Conservation (phyloP, 2,888 invertebrate genomes). For the Drosophila nr. perissopoda region DNA sequence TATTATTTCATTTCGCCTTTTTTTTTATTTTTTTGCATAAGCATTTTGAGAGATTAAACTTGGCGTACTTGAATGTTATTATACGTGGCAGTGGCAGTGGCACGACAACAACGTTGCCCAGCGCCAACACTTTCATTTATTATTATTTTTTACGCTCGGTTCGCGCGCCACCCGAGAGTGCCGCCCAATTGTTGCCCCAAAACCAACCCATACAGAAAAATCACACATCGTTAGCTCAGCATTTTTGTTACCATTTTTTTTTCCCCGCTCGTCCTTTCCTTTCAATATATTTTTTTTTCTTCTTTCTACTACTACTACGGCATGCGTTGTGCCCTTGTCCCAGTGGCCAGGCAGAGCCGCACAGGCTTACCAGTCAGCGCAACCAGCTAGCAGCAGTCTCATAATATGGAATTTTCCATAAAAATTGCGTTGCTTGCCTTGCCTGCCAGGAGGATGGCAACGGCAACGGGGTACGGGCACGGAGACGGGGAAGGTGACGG, state of each 20-base stretch:
- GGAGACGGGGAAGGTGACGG: not conserved
- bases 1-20: conserved; percentile 11
- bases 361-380: conserved; percentile 30
- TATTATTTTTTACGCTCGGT: conserved; percentile 76
- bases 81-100: conserved; percentile 61
- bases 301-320: conserved; percentile 21
- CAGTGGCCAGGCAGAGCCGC: conserved; percentile 35
- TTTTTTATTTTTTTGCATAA: conserved; percentile 73
- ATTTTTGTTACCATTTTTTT: conserved; percentile 50
- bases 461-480: not conserved
- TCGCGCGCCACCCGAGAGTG: conserved; percentile 45
- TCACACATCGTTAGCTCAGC: conserved; percentile 79
- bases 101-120: conserved; percentile 51
- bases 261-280: conserved; percentile 9
- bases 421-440: conserved; percentile 77
- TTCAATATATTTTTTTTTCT: conserved; percentile 21
- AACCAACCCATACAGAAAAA: conserved; percentile 76
- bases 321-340: conserved; percentile 67
- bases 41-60: conserved; percentile 80
- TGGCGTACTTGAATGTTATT: conserved; percentile 80
- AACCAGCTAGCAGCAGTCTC: conserved; percentile 55
- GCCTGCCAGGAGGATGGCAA: conserved; percentile 14
- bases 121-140: conserved; percentile 78
- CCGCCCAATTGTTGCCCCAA: conserved; percentile 70
- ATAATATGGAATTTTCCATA: conserved; percentile 81